These are phyloP conservation scores for Steinernema feltiae DNA, from an alignment of 1,140 invertebrate genomes.

Conservation along the genomic window DNA sequence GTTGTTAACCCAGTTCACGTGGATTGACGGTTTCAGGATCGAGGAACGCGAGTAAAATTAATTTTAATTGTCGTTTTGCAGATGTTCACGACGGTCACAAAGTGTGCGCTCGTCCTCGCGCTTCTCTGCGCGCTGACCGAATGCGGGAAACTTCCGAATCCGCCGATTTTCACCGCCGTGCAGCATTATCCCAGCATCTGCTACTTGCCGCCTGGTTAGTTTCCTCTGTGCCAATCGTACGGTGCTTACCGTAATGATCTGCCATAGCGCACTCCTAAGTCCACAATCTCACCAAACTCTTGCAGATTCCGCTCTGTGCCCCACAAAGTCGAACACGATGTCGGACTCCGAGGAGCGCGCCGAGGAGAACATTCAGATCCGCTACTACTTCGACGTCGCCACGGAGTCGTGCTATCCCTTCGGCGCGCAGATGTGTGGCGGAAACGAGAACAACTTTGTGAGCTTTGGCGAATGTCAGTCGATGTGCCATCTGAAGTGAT, in stretches of 20 bases:
- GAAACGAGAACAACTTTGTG: conserved; percentile 41
- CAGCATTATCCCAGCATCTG: conserved; percentile 30
- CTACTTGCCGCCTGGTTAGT: conserved; percentile 30
- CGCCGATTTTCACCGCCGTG: conserved; percentile 23
- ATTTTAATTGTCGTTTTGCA: neutral
- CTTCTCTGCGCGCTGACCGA: neutral
- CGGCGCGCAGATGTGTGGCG: conserved; percentile 49
- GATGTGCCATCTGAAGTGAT: conserved; percentile 23
- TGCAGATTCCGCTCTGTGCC: conserved; percentile 29
- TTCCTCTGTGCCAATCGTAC: too few relatives aligned
- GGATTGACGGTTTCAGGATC: neutral
- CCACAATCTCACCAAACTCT: too few relatives aligned
- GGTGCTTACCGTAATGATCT: too few relatives aligned
- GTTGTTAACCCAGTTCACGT: neutral
- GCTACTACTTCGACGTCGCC: conserved; percentile 47
- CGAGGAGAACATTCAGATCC: conserved; percentile 31
- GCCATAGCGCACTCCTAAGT: too few relatives aligned
- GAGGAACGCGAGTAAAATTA: neutral
- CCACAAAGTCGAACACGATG: neutral
- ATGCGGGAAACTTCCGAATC: conserved; percentile 18
- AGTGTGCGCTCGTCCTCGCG: neutral
- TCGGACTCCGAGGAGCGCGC: conserved; percentile 16
- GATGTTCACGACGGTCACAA: neutral
- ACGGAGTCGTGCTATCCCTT: conserved; percentile 53
- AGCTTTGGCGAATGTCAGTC: conserved; percentile 28